Base-by-base conservation (phyloP, 2,888 invertebrate genomes). In the Cylindroiulus punctatus region DNA sequence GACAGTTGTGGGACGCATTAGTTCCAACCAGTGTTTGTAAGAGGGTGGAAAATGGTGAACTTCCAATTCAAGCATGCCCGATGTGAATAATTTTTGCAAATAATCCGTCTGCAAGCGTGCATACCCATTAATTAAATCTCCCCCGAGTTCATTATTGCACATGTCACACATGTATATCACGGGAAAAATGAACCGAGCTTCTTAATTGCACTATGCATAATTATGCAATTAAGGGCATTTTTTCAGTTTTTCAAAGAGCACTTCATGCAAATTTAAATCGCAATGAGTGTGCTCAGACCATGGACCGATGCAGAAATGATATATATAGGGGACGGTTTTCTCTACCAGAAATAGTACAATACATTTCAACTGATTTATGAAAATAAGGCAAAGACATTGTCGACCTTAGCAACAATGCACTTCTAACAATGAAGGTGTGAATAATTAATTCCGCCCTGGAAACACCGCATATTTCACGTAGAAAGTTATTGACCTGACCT, bases 131-230 rank as follows among this genome's bases (percentile, higher is more conserved):
- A 65, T 65, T 65, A 65, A 65, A 65, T 65, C 65, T 65, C 26
- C 65, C 65, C 65, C 22, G 22, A 65, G 65, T 65, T 65, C 65
- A 65, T 65, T 65, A 65, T 65, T 65, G 65, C 26, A 65, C 26
- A 26, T 65, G 65, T 65, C 65, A 65, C 65, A 65, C 65, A 22
- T 65, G 26, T 65, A 65, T 65, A 65, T 65, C 65, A 65, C 65
- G 65, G 26, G 65, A 65, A 65, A 65, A 65, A 65, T 65, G 65
- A 65, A 65, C 65, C 26, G 65, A 65, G 65, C 65, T 65, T 65
- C 65, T 65, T 65, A 65, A 65, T 65, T 65, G 65, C 65, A 65
- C 65, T 65, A 65, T 65, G 65, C 65, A 65, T 65, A 65, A 65
- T 65, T 65, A 65, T 65, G 65, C 65, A 65, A 65, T 65, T 65